Evolutionary conservation across 2,888 invertebrate species (phyloP), one percentile per base, ranked within the genome.

Genomic region (Desoria tigrina): DNA sequence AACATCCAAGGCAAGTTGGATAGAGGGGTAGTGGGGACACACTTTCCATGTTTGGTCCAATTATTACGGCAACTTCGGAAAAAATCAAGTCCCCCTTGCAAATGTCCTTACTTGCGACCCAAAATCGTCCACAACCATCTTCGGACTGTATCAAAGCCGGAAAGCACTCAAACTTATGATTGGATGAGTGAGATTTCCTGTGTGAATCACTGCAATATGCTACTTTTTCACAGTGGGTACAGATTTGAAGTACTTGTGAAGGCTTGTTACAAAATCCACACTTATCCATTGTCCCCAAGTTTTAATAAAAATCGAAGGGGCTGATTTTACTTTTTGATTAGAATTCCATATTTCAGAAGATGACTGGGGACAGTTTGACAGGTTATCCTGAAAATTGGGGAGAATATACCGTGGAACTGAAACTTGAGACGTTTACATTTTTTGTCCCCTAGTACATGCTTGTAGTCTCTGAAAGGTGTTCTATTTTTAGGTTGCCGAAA

Each of bases 1-100:
- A 66, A 39, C 70, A 70, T 1, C 70, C 67, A 14, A 70, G 39
- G 42, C 70, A 70, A 1, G 70, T 70, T 11, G 70, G 70, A 42
- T 70, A 70, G 1, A 27, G 28, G 18, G 16, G 37, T 1, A 27
- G 28, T 4, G 16, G 37, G 9, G 63, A 63, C n/a, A 45, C 6
- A 24, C 27, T 21, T 9, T 63, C 60, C 32, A 62, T 27, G 16
- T 63, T 63, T 3, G 67, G 67, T n/a, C 62, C 55, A 1, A 60
- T 11, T n/a, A 63, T 54, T 1, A 55, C 26, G 11, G 67, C 63
- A 18, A 24, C 50, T n/a, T 67, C 67, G 9, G 49, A 24, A 26
- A 50, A 67, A 27, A 67, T 67, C 1, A 67, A 50, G 39, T 67
- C 67, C n/a, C 60, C 67, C 16, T 55, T 50, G 7, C 50, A 55